A percentile compares a stretch with the other conserved stretches of the same genome.
phyloP scores from a whole-genome alignment of 2,888 invertebrate species.

The Amiota minor region DNA sequence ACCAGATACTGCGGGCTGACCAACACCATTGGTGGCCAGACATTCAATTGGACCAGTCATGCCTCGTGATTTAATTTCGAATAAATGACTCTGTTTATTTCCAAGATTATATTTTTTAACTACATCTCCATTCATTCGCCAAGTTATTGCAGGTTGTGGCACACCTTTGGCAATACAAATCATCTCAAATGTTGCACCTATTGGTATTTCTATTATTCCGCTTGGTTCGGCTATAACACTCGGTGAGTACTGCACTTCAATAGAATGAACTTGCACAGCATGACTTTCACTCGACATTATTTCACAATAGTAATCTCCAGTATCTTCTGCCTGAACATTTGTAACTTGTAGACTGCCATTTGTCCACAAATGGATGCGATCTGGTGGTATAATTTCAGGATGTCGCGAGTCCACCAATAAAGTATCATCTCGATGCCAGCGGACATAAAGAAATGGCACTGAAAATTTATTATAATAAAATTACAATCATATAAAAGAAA shows the following conservation, averaged over 20 bases:
- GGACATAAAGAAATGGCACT: constrained; percentile 78
- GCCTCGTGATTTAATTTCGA: constrained; percentile 75
- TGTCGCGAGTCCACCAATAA: constrained; percentile 79
- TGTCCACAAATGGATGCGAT: constrained; percentile 78
- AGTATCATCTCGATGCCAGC: constrained; percentile 81
- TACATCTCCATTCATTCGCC: constrained; percentile 75
- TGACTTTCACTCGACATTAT: constrained; percentile 68
- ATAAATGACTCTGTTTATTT: constrained; percentile 66
- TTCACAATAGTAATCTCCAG: constrained; percentile 77
- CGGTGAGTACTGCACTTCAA: constrained; percentile 85
- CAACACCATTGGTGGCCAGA: constrained; percentile 82
- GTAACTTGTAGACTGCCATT: constrained; percentile 82
- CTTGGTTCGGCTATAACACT: constrained; percentile 80
- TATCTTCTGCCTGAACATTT: constrained; percentile 74
- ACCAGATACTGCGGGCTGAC: constrained; percentile 80
- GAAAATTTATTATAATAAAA: constrained; percentile 42
- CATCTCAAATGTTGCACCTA: constrained; percentile 84
- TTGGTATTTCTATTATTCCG: constrained; percentile 81
- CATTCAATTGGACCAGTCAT: constrained; percentile 85
- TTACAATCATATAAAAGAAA: background rate
- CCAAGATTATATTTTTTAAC: constrained; percentile 62
- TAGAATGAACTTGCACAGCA: constrained; percentile 80
- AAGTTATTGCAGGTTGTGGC: constrained; percentile 82
- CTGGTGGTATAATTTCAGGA: constrained; percentile 74
- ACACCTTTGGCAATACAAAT: constrained; percentile 82